A percentile compares a stretch with the other conserved stretches of the same genome.
phyloP scores from a whole-genome alignment of 2,888 invertebrate species.

The Archaeoteleia sp. region DNA sequence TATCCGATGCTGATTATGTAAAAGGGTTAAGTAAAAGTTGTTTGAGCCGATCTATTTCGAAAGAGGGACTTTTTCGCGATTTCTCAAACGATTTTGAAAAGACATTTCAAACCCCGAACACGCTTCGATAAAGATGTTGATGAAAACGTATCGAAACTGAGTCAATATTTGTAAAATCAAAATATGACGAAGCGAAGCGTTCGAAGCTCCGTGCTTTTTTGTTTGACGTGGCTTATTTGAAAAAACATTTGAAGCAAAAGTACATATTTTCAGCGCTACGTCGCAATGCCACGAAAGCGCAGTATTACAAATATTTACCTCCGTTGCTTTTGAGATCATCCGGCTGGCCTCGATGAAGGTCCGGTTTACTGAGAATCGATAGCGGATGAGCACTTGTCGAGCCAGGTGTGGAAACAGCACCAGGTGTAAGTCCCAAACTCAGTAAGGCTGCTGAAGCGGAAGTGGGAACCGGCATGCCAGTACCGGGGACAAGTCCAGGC shows the following conservation, averaged over 20 bases:
- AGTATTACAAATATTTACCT: constrained; percentile 77
- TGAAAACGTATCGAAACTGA: no score
- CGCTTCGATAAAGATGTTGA: no score
- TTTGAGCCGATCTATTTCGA: no score
- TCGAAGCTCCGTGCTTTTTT: no score
- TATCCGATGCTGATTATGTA: neutral
- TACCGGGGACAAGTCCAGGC: constrained; percentile 75
- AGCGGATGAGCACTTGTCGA: constrained; percentile 84
- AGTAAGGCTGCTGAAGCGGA: constrained; percentile 76
- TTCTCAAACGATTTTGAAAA: no score
- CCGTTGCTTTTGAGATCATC: constrained; percentile 86
- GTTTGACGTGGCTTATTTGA: no score
- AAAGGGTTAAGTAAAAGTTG: no score
- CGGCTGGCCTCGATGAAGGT: constrained; percentile 81
- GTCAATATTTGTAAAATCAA: no score
- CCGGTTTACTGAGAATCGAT: constrained; percentile 86
- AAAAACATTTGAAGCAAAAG: neutral
- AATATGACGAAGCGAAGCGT: no score
- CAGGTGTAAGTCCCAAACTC: constrained; percentile 73
- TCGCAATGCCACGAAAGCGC: neutral
- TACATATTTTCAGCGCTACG: neutral
- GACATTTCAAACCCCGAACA: no score
- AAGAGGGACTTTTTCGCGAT: no score
- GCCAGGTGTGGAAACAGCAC: constrained; percentile 78
- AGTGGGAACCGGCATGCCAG: constrained; percentile 73